These are phyloP conservation scores for Pammene fasciana DNA, from an alignment of 2,888 invertebrate genomes.

Conservation along the genomic window DNA sequence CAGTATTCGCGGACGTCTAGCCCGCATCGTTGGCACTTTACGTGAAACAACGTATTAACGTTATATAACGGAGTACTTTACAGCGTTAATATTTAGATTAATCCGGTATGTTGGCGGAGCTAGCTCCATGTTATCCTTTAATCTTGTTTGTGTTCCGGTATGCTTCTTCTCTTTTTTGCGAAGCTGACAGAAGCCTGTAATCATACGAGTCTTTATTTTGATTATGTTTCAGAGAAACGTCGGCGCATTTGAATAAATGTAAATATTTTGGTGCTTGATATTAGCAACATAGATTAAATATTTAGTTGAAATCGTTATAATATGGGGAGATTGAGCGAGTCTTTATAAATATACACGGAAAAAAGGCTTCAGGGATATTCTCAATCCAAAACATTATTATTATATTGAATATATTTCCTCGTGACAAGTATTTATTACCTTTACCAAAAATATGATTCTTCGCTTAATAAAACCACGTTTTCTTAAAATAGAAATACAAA, in stretches of 20 bases:
- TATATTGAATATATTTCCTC: too few relatives aligned
- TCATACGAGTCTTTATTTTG: slow-evolving; percentile 12
- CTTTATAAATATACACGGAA: background rate
- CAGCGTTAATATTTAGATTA: slow-evolving; percentile 35
- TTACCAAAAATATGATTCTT: too few relatives aligned
- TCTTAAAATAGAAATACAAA: too few relatives aligned
- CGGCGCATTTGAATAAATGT: background rate
- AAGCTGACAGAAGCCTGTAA: slow-evolving; percentile 44
- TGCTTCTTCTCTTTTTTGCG: slow-evolving; percentile 46
- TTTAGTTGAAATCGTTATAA: too few relatives aligned
- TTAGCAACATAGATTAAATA: background rate
- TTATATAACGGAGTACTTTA: slow-evolving; percentile 13
- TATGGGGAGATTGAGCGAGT: background rate
- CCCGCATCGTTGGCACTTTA: slow-evolving; percentile 11
- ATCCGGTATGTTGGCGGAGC: slow-evolving; percentile 20
- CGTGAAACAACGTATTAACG: slow-evolving; percentile 14
- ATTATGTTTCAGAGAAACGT: slow-evolving; percentile 13
- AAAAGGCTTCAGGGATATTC: too few relatives aligned
- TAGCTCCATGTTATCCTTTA: slow-evolving; percentile 34
- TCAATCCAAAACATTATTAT: too few relatives aligned
- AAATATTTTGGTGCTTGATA: background rate
- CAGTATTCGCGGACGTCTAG: background rate
- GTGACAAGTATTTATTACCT: too few relatives aligned
- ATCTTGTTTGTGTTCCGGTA: slow-evolving; percentile 30
- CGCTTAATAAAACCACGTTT: too few relatives aligned